A percentile compares a stretch with the other conserved stretches of the same genome.
phyloP scores from a whole-genome alignment of 1,140 invertebrate species.

The Anthonomus grandis region DNA sequence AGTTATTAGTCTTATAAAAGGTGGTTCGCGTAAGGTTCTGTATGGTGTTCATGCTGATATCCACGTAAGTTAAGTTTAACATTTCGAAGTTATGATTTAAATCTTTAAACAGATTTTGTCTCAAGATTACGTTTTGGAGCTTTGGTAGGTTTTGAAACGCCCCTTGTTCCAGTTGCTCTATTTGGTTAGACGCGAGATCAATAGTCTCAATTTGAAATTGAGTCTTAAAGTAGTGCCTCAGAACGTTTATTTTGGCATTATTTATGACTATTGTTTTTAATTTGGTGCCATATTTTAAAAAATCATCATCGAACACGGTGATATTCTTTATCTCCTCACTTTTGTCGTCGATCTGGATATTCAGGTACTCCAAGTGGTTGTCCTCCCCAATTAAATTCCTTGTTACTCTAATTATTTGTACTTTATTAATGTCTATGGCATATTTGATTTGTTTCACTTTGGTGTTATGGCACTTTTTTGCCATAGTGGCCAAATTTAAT shows the following conservation, averaged over 20 bases:
- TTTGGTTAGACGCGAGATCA: constrained; percentile 8
- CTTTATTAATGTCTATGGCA: background rate
- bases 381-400: too few species aligned
- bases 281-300: constrained; percentile 8
- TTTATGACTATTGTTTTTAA: constrained; percentile 6
- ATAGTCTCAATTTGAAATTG: constrained; percentile 7
- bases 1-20: constrained; percentile 1
- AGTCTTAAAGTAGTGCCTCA: constrained; percentile 5
- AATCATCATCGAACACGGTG: background rate
- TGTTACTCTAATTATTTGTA: background rate
- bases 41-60: constrained; percentile 10
- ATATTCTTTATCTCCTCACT: background rate
- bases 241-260: background rate
- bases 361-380: background rate
- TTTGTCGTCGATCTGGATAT: background rate
- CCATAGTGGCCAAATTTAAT: constrained; percentile 6
- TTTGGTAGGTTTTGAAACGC: constrained; percentile 18
- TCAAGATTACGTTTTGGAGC: constrained; percentile 18
- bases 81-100: constrained; percentile 8
- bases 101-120: constrained; percentile 16
- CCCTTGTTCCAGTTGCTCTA: background rate
- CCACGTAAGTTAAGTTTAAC: constrained; percentile 1
- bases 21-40: background rate
- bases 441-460: constrained; percentile 1
- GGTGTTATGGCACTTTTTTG: background rate